Base-by-base conservation (phyloP, 2,797 vertebrate species). In the Sitta carolinensis region DNA sequence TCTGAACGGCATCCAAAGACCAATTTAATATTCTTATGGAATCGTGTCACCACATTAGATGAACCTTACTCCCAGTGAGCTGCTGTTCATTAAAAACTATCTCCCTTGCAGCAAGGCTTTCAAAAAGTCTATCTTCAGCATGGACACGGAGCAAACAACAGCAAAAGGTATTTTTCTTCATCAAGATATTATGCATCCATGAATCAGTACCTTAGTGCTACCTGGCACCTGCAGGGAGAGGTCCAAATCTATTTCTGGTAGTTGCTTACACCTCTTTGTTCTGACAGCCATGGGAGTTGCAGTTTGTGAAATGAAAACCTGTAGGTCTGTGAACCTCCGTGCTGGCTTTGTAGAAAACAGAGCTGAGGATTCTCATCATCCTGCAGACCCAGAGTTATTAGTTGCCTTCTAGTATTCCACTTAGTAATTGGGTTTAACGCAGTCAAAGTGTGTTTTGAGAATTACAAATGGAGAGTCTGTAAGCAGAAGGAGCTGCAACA, bases 211-310 rank as follows among this genome's bases (percentile, higher is more conserved):
- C n/a, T 48, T 76, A 51, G 32, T 30, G 23, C n/a, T 9, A 14
- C 18, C 58, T 68, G 34, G 13, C 36, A 57, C 36, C 18, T 74
- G 61, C 34, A 52, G 42, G n/a, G 42, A 73, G 52, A 13, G 57
- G 29, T 63, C 16, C 42, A 83, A 29, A 62, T 45, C 32, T 2
- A 1, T 69, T 80, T 69, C 20, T 30, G 9, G 22, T 27, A 36
- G 61, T 74, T 63, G 20, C 16, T 80, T 38, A 27, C 5, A 1
- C 6, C 47, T 20, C 30, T 82, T 88, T 59, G 9, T 42, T 74
- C 43, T 59, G 40, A 19, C 0, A 2, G 47, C 59, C 10, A 1
- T 0, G 0, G 29, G 32, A 67, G 14, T 27, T 29, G 32, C 34
- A 12, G 38, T 74, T 85, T 0, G 0, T 59, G 32, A 66, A 66